These are phyloP conservation scores for Cyclargus thomasi DNA, from an alignment of 1,140 invertebrate genomes.

Conservation along the genomic window DNA sequence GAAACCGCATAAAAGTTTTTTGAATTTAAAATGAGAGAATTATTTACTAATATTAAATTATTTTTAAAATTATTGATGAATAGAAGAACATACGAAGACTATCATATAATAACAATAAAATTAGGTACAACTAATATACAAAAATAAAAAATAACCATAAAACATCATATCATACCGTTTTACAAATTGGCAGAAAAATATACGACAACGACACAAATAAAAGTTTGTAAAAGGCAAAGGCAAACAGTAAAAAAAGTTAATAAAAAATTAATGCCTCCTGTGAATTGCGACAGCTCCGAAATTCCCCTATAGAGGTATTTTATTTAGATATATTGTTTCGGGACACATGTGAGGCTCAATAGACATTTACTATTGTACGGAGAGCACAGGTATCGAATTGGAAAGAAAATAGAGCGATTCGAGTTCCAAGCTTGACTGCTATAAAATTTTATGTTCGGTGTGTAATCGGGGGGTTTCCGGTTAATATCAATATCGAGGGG, in stretches of 20 bases:
- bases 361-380: conserved; percentile 37
- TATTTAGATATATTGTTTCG: conserved; percentile 69
- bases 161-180: background rate
- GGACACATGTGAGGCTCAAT: conserved; percentile 45
- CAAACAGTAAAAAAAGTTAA: conserved; percentile 14
- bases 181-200: conserved; percentile 7
- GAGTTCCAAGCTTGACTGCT: conserved; percentile 23
- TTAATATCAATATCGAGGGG: conserved; percentile 12
- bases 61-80: no score
- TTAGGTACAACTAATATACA: background rate
- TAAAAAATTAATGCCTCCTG: conserved; percentile 23
- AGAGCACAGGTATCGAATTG: conserved; percentile 47
- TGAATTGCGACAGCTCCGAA: conserved; percentile 25
- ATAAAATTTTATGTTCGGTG: conserved; percentile 21
- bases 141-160: background rate
- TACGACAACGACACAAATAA: background rate
- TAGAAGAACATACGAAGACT: no score
- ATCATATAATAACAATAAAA: no score
- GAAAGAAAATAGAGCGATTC: conserved; percentile 26
- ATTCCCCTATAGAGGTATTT: conserved; percentile 48
- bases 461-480: conserved; percentile 9
- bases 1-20: no score
- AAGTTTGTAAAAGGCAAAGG: background rate
- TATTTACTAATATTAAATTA: no score
- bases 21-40: no score